A percentile compares a stretch with the other conserved stretches of the same genome.
Conservation (phyloP, 2,888 invertebrate genomes). For the Dryocosmus kuriphilus region DNA sequence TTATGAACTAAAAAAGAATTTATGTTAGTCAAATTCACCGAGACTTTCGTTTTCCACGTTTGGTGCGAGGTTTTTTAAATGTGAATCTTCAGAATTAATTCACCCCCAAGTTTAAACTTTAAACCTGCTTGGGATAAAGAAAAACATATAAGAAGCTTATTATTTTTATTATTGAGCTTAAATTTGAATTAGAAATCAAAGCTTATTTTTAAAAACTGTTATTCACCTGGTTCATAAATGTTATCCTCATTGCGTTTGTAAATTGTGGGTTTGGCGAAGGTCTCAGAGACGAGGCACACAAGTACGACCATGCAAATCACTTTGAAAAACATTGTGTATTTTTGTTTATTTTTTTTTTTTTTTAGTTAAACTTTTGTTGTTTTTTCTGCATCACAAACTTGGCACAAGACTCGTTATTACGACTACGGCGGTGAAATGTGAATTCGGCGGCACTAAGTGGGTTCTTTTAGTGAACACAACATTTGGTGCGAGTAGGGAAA, state of each 20-base stretch:
- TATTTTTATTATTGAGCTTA: not conserved
- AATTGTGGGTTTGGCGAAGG: conserved; percentile 69
- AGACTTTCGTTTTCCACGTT: too few species aligned
- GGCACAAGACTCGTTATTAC: not conserved
- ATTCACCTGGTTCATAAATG: conserved; percentile 72
- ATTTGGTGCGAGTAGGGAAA: conserved; percentile 66
- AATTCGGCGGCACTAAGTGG: conserved; percentile 31
- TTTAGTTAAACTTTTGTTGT: not conserved
- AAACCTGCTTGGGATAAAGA: too few species aligned
- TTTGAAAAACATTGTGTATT: conserved; percentile 48
- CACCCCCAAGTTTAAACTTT: not conserved
- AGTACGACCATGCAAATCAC: conserved; percentile 49
- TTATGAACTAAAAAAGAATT: too few species aligned
- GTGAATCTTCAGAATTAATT: not conserved
- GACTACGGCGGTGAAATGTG: not conserved
- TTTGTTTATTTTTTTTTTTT: conserved; percentile 12
- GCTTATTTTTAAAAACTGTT: not conserved
- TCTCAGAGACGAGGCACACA: conserved; percentile 57
- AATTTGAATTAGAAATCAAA: not conserved
- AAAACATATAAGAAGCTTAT: too few species aligned
- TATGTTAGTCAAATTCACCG: too few species aligned
- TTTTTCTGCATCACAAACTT: conserved; percentile 18
- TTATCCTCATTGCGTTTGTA: conserved; percentile 73
- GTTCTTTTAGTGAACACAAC: conserved; percentile 59
- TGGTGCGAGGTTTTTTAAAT: not conserved